Evolutionary conservation across 2,888 invertebrate genomes (phyloP).

Genomic region (Pammene aurita): DNA sequence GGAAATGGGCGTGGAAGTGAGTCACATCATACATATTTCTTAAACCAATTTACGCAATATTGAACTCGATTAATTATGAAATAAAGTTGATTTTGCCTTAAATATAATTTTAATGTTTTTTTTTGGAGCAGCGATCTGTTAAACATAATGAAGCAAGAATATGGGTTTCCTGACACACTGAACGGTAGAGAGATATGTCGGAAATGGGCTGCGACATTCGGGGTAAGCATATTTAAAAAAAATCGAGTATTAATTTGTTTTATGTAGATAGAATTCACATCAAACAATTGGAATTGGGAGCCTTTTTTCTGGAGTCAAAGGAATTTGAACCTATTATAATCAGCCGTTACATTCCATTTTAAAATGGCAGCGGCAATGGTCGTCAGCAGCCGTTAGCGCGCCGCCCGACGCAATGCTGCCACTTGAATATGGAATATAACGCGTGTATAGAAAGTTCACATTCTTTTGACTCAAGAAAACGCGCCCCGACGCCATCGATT

Average conservation of each 20-base stretch:
- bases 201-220: slow-evolving; percentile 73
- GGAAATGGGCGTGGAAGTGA: slow-evolving; percentile 79
- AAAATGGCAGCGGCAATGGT: too few species aligned
- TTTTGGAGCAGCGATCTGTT: slow-evolving; percentile 61
- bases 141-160: slow-evolving; percentile 68
- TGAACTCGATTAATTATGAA: slow-evolving; percentile 12
- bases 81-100: neutral
- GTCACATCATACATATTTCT: slow-evolving; percentile 44
- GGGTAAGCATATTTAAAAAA: slow-evolving; percentile 62
- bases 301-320: too few species aligned
- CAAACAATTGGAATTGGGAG: too few species aligned
- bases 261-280: too few species aligned
- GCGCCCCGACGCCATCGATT: too few species aligned
- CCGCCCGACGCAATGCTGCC: too few species aligned
- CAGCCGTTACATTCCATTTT: too few species aligned
- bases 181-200: slow-evolving; percentile 66
- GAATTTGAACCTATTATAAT: too few species aligned
- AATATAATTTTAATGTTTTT: slow-evolving; percentile 10
- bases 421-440: too few species aligned
- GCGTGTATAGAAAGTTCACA: too few species aligned
- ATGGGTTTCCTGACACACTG: slow-evolving; percentile 70
- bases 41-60: slow-evolving; percentile 5
- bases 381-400: too few species aligned
- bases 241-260: neutral
- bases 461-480: too few species aligned